Evolutionary conservation across 2,888 invertebrate genomes (phyloP).

Genomic region (Aradus depressus): DNA sequence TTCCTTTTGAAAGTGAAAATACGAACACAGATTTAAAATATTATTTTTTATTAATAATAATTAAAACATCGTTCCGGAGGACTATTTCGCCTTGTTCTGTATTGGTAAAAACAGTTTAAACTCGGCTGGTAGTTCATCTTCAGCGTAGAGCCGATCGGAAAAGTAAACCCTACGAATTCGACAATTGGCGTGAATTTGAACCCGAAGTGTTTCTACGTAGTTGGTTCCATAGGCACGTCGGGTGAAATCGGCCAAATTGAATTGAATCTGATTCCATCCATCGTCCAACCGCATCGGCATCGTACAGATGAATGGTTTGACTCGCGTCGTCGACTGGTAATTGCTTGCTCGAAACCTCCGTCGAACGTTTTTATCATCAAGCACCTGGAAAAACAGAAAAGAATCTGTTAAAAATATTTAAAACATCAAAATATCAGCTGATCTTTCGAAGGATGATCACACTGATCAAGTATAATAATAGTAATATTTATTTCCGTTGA

Average conservation of each 20-base stretch:
- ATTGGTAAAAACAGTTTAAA: slow-evolving; percentile 72
- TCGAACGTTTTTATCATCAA: slow-evolving; percentile 89
- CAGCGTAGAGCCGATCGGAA: slow-evolving; percentile 78
- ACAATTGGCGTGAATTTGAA: slow-evolving; percentile 94
- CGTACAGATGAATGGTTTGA: slow-evolving; percentile 94
- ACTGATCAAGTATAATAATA: no score
- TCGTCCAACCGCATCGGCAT: slow-evolving; percentile 93
- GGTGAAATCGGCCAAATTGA: slow-evolving; percentile 86
- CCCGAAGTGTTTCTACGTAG: slow-evolving; percentile 43
- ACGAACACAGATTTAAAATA: no score
- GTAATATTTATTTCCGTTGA: no score
- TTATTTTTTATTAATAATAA: no score
- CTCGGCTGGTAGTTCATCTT: slow-evolving; percentile 89
- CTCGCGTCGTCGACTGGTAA: slow-evolving; percentile 86
- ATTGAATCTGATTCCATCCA: slow-evolving; percentile 93
- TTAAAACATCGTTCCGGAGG: no score
- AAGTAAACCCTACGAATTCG: slow-evolving; percentile 80
- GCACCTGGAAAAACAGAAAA: slow-evolving; percentile 53
- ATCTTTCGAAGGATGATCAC: no score
- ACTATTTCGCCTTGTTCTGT: slow-evolving; percentile 24
- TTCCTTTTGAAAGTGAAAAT: no score
- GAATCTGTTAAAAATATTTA: no score
- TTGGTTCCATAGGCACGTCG: slow-evolving; percentile 85
- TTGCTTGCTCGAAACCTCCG: slow-evolving; percentile 59
- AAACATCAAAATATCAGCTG: no score